Evolutionary conservation across 2,797 vertebrate genomes (phyloP), one percentile per base, ranked within the genome.

Genomic region (Bradypodion ventrale): DNA sequence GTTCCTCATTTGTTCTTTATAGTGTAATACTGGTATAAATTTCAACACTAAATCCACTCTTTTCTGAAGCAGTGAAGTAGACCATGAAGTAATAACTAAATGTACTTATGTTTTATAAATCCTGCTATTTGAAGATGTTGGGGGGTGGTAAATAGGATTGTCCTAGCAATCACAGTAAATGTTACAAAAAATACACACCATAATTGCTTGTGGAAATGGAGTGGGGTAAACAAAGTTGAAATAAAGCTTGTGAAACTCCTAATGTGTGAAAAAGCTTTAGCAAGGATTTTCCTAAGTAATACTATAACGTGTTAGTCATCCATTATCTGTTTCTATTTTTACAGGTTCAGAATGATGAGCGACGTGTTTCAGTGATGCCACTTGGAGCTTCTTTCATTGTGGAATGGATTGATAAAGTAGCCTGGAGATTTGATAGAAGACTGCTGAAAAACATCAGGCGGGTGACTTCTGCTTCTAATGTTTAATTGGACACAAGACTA

Each of bases 281-380:
- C 87, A 56, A 92, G 83, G 92, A 94, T 95, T 96, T n/a, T 95
- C 92, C 93, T 88, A 91, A 91, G 88, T 91, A 85, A 87, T 89
- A 93, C 85, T 91, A 87, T 94, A 89, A 93, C 90, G 90, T 92
- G 78, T 96, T 96, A 95, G 92, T 96, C 94, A 96, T 95, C 92
- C 89, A 92, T 94, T 92, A 93, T 93, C 92, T 92, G 85, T 85
- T 95, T 95, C 94, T 97, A 21, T 96, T 95, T 96, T 95, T 94
- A 85, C 95, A 97, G 97, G 93, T 96, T 95, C 92, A 93, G 93
- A 95, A 95, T 89, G 93, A 95, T 96, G 95, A 93, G 88, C 88
- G 93, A 93, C 27, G 88, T 83, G 35, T 84, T 89, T 82, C 89
- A 87, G 90, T 52, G 86, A 91, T 93, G 87, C 80, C 78, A 65